Conservation (phyloP, 2,797 vertebrate genomes). For the Apogon hyalosoma region DNA sequence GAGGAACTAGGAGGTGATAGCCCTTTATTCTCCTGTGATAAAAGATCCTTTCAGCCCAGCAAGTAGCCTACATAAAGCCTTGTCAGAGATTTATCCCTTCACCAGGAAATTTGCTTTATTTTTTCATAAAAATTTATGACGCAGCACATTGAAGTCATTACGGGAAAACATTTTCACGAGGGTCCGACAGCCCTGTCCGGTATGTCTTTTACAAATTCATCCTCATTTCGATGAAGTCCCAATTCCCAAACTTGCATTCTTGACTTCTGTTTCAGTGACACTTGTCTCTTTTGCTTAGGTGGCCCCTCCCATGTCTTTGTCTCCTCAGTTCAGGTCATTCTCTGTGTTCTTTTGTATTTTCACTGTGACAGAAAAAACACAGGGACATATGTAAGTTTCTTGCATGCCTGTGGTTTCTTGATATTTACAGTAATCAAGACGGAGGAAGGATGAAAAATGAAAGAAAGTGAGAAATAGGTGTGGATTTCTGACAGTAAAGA, state of each 20-base stretch:
- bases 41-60: conserved; percentile 61
- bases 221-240: conserved; percentile 52
- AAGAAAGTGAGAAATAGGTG: not conserved
- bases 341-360: conserved; percentile 71
- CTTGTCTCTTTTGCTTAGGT: conserved; percentile 51
- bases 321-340: conserved; percentile 60
- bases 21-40: conserved; percentile 69
- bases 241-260: conserved; percentile 65
- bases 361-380: conserved; percentile 24
- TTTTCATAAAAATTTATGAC: conserved; percentile 6
- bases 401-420: conserved; percentile 16
- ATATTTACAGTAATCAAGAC: conserved; percentile 17
- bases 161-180: not conserved
- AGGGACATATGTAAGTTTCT: conserved; percentile 28
- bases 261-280: conserved; percentile 69
- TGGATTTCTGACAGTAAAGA: not conserved
- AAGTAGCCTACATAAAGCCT: conserved; percentile 54
- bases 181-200: not conserved
- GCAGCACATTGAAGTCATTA: not conserved
- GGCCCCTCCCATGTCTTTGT: conserved; percentile 74
- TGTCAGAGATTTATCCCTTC: conserved; percentile 17
- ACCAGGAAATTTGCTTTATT: conserved; percentile 6
- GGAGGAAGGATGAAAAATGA: not conserved
- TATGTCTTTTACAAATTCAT: conserved; percentile 24
- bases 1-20: conserved; percentile 48